Evolutionary conservation across 2,113 vertebrate genomes (phyloP), one percentile per base, ranked within the genome.

Genomic region (Pelodiscus sinensis): DNA sequence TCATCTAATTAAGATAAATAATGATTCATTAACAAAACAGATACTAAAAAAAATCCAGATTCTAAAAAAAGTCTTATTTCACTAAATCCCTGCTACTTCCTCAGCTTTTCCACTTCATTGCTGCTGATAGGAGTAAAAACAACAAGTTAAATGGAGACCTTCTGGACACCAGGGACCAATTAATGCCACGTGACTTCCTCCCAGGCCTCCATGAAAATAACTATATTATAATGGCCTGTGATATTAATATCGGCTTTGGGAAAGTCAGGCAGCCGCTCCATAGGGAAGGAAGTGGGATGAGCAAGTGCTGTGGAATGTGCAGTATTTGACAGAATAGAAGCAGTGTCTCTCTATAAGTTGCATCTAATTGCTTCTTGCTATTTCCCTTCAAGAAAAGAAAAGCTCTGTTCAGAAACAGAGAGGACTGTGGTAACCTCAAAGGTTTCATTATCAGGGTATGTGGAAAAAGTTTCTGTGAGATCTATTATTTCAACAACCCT

Each of bases 191-290:
- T 99, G 99, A 99, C 98, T 99, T 99, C 99, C 99, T 99, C 98
- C 95, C 95, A 98, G 98, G 98, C 98, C 98, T 99, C 99, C 99
- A 99, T 99, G 98, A 99, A 99, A 99, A 99, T 99, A 99, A 99
- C 98, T 99, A 97, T 98, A 98, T 99, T 98, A 99, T 99, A 99
- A 99, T 99, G 98, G 99, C 96, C 99, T 99, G 98, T 97, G 99
- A 99, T 99, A 99, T 99, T 99, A 99, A 99, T 99, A 99, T 99
- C 98, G 55, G 97, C 99, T 99, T 99, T 99, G 99, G 99, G 99
- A 99, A 99, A 99, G 98, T 98, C 97, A 98, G 97, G 97, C 98
- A 97, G 97, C 82, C 84, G 97, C 98, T 98, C 99, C 97, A 3
- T 88, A 93, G 99, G 99, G 99, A 99, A 98, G 98, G 97, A 98